Conservation (phyloP, 2,113 vertebrate species). For the Phylloscopus whistleri region DNA sequence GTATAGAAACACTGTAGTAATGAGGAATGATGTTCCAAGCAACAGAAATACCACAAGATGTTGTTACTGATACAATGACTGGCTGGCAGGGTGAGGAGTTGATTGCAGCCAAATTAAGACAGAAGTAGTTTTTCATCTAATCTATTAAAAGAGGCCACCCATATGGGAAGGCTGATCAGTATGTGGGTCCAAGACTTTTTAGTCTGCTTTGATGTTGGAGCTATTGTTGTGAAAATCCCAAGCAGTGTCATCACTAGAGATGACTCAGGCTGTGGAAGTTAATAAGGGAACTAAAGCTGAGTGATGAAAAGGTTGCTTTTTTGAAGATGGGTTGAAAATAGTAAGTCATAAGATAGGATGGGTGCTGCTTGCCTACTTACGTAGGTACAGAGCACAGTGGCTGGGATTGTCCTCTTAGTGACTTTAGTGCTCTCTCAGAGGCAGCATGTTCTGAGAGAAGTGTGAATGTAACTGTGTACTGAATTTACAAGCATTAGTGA, state of each 20-base stretch:
- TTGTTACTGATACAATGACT: not conserved
- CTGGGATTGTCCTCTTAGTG: not conserved
- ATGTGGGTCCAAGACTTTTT: not conserved
- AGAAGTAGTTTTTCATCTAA: not conserved
- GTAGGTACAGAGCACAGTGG: not conserved
- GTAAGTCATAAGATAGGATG: not conserved
- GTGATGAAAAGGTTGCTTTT: not conserved
- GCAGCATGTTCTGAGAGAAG: not conserved
- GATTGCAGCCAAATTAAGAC: not conserved
- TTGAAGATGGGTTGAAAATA: not conserved
- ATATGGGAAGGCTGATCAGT: accelerated
- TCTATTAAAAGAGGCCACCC: not conserved
- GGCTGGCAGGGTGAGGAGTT: not conserved
- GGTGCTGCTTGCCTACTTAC: not conserved
- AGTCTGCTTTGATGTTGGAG: not conserved
- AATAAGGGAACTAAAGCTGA: not conserved
- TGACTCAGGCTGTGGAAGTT: not conserved
- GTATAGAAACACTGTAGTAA: not conserved
- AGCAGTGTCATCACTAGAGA: not conserved
- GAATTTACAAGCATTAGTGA: not conserved
- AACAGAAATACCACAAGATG: not conserved
- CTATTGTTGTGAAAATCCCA: not conserved
- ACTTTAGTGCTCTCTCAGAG: not conserved
- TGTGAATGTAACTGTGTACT: not conserved
- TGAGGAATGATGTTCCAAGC: not conserved